These are phyloP conservation scores for Psammodynastes pulverulentus DNA, from an alignment of 2,113 vertebrate genomes.

Conservation along the genomic window DNA sequence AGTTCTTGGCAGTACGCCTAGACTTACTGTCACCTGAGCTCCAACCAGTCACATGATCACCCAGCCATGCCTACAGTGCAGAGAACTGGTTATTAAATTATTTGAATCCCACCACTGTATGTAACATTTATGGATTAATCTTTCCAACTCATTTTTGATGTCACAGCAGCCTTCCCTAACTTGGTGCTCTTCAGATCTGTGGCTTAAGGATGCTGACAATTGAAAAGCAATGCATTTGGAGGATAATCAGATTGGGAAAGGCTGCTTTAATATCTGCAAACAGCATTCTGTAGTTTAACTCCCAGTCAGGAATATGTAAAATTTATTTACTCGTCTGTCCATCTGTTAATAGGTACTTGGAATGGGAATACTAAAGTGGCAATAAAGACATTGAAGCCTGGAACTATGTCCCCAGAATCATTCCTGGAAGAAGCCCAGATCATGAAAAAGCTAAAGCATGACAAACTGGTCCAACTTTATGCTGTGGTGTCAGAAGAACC, in stretches of 20 bases:
- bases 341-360: conserved; percentile 83
- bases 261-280: not conserved
- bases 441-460: conserved; percentile 97
- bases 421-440: conserved; percentile 98
- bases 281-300: not conserved
- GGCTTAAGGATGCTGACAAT: not conserved
- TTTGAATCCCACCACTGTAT: no score
- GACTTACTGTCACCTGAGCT: no score
- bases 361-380: conserved; percentile 99
- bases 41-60: no score
- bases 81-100: no score
- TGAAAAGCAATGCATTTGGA: not conserved
- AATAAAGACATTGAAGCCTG: conserved; percentile 96
- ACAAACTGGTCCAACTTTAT: conserved; percentile 96
- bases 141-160: not conserved
- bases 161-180: not conserved
- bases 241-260: not conserved
- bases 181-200: not conserved
- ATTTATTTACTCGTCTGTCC: conserved; percentile 52
- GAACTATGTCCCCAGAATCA: conserved; percentile 97
- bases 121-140: not conserved
- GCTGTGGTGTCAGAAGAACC: conserved; percentile 97
- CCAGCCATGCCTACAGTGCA: no score
- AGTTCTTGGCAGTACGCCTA: no score
- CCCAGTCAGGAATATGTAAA: conserved; percentile 8